Evolutionary conservation across 92 coral and sea anemone species (phyloP).

Genomic region (Parazoanthus swiftii): DNA sequence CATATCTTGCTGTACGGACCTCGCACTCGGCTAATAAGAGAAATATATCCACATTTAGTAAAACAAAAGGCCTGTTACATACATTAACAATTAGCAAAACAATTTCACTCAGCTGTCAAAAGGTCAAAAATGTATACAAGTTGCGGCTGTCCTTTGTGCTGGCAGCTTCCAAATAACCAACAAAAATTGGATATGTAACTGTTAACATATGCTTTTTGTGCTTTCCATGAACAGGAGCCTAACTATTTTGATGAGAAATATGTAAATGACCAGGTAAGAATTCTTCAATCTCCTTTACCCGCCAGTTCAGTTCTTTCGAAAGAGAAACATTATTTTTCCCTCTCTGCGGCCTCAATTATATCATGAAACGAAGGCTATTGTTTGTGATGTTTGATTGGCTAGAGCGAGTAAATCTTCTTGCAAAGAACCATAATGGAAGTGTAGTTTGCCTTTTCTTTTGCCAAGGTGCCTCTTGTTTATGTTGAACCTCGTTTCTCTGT

Average conservation of each 20-base stretch:
- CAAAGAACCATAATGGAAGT: background rate
- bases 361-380: background rate
- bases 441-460: background rate
- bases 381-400: background rate
- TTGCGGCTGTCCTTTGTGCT: background rate
- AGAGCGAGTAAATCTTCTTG: background rate
- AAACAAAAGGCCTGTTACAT: too few relatives aligned
- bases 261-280: constrained; percentile 74
- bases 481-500: background rate
- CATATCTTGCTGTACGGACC: too few relatives aligned
- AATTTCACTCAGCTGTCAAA: background rate
- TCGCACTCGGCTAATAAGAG: too few relatives aligned
- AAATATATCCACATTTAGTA: too few relatives aligned
- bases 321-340: background rate
- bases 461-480: background rate
- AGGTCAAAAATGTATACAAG: background rate
- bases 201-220: background rate
- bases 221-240: constrained; percentile 46
- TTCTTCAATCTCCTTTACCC: background rate
- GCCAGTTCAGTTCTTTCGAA: background rate
- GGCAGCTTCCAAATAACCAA: too few relatives aligned
- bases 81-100: too few relatives aligned
- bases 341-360: background rate
- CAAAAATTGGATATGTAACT: too few relatives aligned
- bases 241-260: constrained; percentile 62